Conservation (phyloP, 2,888 invertebrate genomes). For the Drosophila nr. perissopoda region DNA sequence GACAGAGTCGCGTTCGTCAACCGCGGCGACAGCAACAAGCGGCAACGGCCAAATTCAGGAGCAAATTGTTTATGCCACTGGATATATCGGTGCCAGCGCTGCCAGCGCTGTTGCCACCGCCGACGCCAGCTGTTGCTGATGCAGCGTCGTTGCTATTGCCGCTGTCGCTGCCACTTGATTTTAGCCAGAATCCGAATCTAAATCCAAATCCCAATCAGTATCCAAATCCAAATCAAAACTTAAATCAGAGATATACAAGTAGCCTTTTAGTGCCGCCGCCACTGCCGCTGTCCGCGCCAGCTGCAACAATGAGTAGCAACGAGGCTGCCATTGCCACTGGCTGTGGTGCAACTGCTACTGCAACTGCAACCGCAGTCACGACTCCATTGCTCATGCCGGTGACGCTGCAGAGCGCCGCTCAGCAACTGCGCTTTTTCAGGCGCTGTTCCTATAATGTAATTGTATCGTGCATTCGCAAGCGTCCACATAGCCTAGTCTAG, state of each 20-base stretch:
- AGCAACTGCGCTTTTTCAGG: slow-evolving; percentile 83
- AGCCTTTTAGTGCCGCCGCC: slow-evolving; percentile 7
- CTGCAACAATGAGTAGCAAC: slow-evolving; percentile 34
- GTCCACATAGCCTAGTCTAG: slow-evolving; percentile 24
- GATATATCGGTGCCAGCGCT: slow-evolving; percentile 63
- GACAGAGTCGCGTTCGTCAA: slow-evolving; percentile 51
- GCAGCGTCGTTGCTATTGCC: slow-evolving; percentile 45
- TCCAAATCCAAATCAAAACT: slow-evolving; percentile 15
- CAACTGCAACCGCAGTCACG: slow-evolving; percentile 32
- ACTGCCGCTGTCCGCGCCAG: slow-evolving; percentile 16
- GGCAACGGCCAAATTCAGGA: slow-evolving; percentile 46
- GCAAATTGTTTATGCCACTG: slow-evolving; percentile 62
- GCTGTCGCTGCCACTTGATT: slow-evolving; percentile 66
- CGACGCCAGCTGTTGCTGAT: slow-evolving; percentile 17
- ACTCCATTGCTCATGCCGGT: slow-evolving; percentile 73
- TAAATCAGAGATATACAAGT: slow-evolving; percentile 1
- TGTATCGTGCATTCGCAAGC: slow-evolving; percentile 82
- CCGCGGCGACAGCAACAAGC: slow-evolving; percentile 39
- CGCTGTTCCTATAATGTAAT: slow-evolving; percentile 84
- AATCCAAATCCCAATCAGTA: slow-evolving; percentile 14
- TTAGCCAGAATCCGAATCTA: slow-evolving; percentile 46
- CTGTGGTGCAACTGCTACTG: slow-evolving; percentile 5
- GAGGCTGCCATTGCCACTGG: slow-evolving; percentile 18
- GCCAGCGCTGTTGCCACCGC: slow-evolving; percentile 9
- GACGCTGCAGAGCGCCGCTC: slow-evolving; percentile 81